A percentile compares a stretch with the other conserved stretches of the same genome.
Evolutionary conservation across 2,113 vertebrate species (phyloP).

Genomic region (Porphyrio hochstetteri): DNA sequence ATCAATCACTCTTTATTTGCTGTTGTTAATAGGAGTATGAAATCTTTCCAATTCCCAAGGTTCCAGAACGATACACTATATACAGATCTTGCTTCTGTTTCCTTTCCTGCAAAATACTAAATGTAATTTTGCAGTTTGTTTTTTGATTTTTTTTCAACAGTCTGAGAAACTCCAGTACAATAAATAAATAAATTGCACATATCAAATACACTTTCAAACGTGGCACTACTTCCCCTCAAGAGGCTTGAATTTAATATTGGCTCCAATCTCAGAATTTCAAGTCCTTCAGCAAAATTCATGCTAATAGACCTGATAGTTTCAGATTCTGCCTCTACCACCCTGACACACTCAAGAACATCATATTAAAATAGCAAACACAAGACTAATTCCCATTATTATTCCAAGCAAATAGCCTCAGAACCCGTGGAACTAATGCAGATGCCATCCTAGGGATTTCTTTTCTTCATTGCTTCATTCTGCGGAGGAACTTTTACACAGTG

Average conservation of each 20-base stretch:
- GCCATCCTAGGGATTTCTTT: not conserved
- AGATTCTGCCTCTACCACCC: not conserved
- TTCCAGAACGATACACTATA: not conserved
- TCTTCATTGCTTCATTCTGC: not conserved
- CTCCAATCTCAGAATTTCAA: not conserved
- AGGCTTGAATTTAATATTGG: constrained; percentile 30
- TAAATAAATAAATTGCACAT: not conserved
- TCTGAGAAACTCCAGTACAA: not conserved
- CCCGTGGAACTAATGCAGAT: not conserved
- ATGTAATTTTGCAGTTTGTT: not conserved
- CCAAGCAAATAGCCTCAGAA: not conserved
- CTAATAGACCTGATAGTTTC: not conserved
- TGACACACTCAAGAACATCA: not conserved
- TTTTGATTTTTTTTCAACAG: not conserved
- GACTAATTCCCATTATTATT: constrained; percentile 12
- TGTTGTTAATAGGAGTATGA: constrained; percentile 9
- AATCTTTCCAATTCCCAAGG: not conserved
- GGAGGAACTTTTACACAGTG: too few relatives aligned
- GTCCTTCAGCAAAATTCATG: constrained; percentile 31
- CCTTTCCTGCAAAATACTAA: not conserved
- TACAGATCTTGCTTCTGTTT: not conserved
- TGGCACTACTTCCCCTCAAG: not conserved
- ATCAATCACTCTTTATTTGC: not conserved
- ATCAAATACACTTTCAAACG: not conserved
- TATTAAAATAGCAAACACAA: not conserved